phyloP scores from a whole-genome alignment of 2,113 vertebrate genomes.

The Rhizomys pruinosus region DNA sequence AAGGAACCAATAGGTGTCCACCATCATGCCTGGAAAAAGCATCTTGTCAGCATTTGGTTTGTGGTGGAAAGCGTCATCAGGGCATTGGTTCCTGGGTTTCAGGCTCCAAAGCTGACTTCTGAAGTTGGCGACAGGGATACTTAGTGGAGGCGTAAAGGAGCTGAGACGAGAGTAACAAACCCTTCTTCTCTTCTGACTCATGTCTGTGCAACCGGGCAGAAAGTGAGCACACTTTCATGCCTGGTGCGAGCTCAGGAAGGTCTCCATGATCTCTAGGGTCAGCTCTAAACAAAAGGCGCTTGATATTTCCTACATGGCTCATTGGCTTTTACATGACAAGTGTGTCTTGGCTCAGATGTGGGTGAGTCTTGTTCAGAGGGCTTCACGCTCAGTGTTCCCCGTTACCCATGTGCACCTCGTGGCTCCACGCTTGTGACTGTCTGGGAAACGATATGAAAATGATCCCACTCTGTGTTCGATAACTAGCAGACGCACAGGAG shows the following conservation, averaged over 20 bases:
- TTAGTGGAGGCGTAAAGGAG: background rate
- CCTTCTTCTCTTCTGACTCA: background rate
- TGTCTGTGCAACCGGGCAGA: background rate
- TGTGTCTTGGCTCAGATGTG: background rate
- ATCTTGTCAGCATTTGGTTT: background rate
- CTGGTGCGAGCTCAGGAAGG: background rate
- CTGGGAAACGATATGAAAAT: conserved; percentile 56
- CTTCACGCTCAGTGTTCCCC: background rate
- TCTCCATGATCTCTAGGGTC: background rate
- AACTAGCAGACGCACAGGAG: conserved; percentile 67
- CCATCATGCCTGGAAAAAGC: background rate
- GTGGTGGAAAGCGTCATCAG: background rate
- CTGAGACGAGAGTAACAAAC: background rate
- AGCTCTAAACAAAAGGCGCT: background rate
- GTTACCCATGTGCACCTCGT: conserved; percentile 46
- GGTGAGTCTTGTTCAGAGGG: background rate
- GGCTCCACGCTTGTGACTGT: conserved; percentile 65
- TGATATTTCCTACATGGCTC: background rate
- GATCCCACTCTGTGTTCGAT: conserved; percentile 52
- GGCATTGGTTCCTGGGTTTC: background rate
- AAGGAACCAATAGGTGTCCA: background rate
- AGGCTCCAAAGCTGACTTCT: background rate
- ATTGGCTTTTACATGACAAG: background rate
- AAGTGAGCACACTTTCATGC: background rate
- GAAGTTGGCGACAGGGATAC: background rate